Conservation (phyloP, 2,888 invertebrate species). For the Myathropa florea region DNA sequence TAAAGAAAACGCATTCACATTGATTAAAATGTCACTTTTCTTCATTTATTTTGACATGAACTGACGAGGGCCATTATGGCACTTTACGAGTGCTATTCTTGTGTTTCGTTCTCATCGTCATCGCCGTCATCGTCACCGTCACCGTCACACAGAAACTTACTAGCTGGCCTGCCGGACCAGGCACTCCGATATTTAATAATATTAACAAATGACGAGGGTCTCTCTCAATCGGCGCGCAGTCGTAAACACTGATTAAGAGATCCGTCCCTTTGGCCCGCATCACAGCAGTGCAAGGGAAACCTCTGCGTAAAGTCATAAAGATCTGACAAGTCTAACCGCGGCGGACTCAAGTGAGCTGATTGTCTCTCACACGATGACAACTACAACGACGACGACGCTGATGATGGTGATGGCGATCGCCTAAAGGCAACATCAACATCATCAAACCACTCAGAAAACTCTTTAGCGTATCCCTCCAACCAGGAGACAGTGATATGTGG, state of each 20-base stretch:
- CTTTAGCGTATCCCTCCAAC: slow-evolving; percentile 45
- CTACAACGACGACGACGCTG: slow-evolving; percentile 6
- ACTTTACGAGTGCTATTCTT: slow-evolving; percentile 69
- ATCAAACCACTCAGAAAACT: slow-evolving; percentile 57
- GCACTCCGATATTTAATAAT: slow-evolving; percentile 74
- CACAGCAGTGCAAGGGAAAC: not conserved
- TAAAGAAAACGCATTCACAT: slow-evolving; percentile 75
- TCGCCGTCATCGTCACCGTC: slow-evolving; percentile 36
- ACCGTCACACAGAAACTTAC: slow-evolving; percentile 13
- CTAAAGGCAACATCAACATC: slow-evolving; percentile 58
- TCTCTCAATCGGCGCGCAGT: slow-evolving; percentile 61
- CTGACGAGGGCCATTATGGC: slow-evolving; percentile 77
- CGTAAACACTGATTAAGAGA: slow-evolving; percentile 71
- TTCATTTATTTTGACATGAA: slow-evolving; percentile 80
- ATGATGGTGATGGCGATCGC: slow-evolving; percentile 51
- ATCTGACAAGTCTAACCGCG: slow-evolving; percentile 67
- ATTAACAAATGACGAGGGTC: slow-evolving; percentile 69
- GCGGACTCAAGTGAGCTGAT: slow-evolving; percentile 68
- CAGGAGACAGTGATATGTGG: slow-evolving; percentile 50
- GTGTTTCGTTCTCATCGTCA: slow-evolving; percentile 59
- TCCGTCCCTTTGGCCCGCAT: slow-evolving; percentile 68
- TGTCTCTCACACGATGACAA: slow-evolving; percentile 55
- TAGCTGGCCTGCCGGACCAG: slow-evolving; percentile 66
- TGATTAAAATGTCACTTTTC: slow-evolving; percentile 80
- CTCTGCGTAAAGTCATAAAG: slow-evolving; percentile 61